These are phyloP conservation scores for Hippocampus guttulatus DNA, from an alignment of 2,113 vertebrate genomes.

Conservation along the genomic window DNA sequence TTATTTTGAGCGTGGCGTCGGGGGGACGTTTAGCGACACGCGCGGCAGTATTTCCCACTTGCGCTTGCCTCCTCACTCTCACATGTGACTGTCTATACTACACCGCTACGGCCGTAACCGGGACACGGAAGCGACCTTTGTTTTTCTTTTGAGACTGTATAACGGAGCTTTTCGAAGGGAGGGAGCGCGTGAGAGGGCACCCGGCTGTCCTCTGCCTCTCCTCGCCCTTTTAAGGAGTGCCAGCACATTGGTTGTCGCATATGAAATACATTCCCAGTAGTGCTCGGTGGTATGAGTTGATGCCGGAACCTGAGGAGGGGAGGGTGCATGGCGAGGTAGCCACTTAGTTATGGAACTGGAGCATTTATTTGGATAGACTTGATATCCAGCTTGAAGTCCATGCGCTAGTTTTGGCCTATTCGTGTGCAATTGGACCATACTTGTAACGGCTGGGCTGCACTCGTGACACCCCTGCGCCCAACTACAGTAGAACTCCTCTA, in stretches of 20 bases:
- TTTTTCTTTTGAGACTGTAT: constrained; percentile 52
- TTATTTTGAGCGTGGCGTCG: constrained; percentile 66
- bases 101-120: constrained; percentile 52
- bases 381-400: background rate
- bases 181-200: constrained; percentile 34
- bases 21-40: constrained; percentile 30
- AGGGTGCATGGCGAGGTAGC: constrained; percentile 22
- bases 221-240: constrained; percentile 53
- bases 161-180: constrained; percentile 30
- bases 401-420: background rate
- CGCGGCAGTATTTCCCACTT: constrained; percentile 42
- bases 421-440: background rate
- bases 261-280: constrained; percentile 65
- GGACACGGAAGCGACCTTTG: constrained; percentile 43
- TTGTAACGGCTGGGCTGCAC: background rate
- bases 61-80: constrained; percentile 56
- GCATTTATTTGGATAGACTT: background rate
- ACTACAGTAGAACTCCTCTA: background rate
- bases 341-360: background rate
- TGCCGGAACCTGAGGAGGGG: constrained; percentile 23
- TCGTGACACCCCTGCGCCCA: background rate
- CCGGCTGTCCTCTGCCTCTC: constrained; percentile 47
- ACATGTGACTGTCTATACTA: constrained; percentile 55
- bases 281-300: constrained; percentile 24
- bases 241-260: constrained; percentile 48